These are phyloP conservation scores for Nysson spinosus DNA, from an alignment of 2,888 invertebrate species.

Conservation along the genomic window DNA sequence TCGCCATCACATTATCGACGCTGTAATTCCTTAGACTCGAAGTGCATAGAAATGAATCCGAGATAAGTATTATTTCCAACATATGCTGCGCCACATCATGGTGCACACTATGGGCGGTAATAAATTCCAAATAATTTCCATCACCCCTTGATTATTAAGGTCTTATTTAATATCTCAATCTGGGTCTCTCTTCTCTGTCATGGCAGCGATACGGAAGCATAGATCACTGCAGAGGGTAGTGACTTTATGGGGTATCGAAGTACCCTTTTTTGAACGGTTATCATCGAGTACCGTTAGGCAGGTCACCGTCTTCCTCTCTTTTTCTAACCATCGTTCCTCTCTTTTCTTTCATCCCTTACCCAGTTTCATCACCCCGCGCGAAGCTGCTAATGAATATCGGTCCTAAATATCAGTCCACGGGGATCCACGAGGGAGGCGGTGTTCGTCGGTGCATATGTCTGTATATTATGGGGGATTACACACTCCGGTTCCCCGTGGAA, in stretches of 20 bases:
- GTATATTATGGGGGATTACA: conserved; percentile 69
- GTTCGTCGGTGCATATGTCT: conserved; percentile 71
- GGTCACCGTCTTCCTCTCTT: conserved; percentile 21
- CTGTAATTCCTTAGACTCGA: background rate
- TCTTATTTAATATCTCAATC: conserved; percentile 48
- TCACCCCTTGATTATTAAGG: conserved; percentile 21
- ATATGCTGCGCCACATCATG: background rate
- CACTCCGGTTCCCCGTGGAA: conserved; percentile 49
- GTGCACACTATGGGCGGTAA: background rate
- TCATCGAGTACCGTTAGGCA: conserved; percentile 48
- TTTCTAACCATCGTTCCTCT: background rate
- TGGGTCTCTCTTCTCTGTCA: conserved; percentile 49
- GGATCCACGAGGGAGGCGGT: conserved; percentile 63
- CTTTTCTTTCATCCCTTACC: conserved; percentile 11
- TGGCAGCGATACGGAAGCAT: conserved; percentile 45
- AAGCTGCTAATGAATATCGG: conserved; percentile 77
- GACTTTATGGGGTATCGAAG: conserved; percentile 51
- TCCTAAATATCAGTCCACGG: conserved; percentile 76
- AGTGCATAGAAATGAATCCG: background rate
- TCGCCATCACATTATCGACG: background rate
- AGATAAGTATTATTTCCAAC: background rate
- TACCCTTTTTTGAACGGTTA: conserved; percentile 51
- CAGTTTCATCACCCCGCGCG: conserved; percentile 51
- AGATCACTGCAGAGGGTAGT: conserved; percentile 48
- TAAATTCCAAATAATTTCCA: conserved; percentile 22